Evolutionary conservation across 2,797 vertebrate genomes (phyloP), one percentile per base, ranked within the genome.

Genomic region (Distichodus sexfasciatus): DNA sequence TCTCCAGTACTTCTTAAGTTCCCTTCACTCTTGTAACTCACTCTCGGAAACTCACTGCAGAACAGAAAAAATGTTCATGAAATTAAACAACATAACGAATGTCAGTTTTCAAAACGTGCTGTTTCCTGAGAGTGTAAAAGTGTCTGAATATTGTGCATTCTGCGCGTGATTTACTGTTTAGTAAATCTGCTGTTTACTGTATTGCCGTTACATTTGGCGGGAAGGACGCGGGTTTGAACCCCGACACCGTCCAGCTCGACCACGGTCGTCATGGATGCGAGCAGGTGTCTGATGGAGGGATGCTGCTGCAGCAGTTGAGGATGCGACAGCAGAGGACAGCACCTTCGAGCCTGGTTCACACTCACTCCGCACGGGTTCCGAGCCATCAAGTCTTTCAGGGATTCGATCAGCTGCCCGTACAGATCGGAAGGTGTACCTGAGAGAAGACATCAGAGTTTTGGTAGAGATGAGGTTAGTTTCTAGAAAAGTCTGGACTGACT

Each of bases 201-300:
- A n/a, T n/a, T n/a, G n/a, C n/a, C n/a, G n/a, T n/a, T n/a, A n/a
- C n/a, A n/a, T n/a, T n/a, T 4, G 21, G 36, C 23, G 11, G 78
- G 71, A 36, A 67, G 6, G 28, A 81, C 47, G 2, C 48, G 23
- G 0, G 74, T 78, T 58, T 84, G 82, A 36, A 79, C 74, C 6
- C 80, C 77, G 0, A 78, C 2, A 6, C 80, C 82, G 1, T 44
- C 1, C 44, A 82, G 67, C 10, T 0, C 26, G 29, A 81, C 69
- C 17, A 82, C 69, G 17, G 44, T 43, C 1, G 71, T 53, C 26
- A 84, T 59, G 17, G 82, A 81, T 17, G 12, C 31, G 59, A 84
- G 57, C 40, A 82, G 77, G 23, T 79, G 66, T 2, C 72, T 79
- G 40, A 71, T 68, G 1, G 82, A 84, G 3, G 71, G 43, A 28